Percentiles rank a stretch among this genome's conserved stretches.
phyloP scores from a whole-genome alignment of 2,888 invertebrate species.

The Noctuana brunneofusca region DNA sequence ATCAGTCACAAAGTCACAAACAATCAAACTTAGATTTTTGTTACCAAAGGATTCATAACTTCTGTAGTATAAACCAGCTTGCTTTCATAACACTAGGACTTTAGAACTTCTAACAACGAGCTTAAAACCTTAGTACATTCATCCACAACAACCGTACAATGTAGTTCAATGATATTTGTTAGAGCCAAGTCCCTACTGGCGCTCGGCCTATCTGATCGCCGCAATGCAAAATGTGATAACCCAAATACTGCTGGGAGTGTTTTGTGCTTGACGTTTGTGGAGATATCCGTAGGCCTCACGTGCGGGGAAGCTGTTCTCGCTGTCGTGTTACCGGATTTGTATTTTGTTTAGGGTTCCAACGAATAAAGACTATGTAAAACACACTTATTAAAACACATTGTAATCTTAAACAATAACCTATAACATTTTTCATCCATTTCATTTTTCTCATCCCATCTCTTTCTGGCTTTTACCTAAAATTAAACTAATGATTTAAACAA shows the following conservation, averaged over 20 bases:
- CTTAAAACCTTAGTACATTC: slow-evolving; percentile 24
- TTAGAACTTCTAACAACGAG: background rate
- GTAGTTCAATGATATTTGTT: slow-evolving; percentile 47
- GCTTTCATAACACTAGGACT: background rate
- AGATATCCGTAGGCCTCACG: slow-evolving; percentile 49
- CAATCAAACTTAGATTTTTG: too few species aligned
- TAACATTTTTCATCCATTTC: too few species aligned
- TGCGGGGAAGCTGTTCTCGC: slow-evolving; percentile 9
- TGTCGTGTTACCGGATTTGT: background rate
- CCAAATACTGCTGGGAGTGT: slow-evolving; percentile 62
- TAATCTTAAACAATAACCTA: too few species aligned
- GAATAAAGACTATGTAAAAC: background rate
- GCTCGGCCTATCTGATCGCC: slow-evolving; percentile 68
- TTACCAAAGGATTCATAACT: too few species aligned
- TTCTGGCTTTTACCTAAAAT: too few species aligned
- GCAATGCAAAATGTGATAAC: slow-evolving; percentile 63
- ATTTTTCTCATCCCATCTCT: too few species aligned
- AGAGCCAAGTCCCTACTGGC: slow-evolving; percentile 69
- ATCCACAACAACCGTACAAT: slow-evolving; percentile 34
- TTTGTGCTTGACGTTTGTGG: slow-evolving; percentile 57
- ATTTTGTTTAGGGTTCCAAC: background rate
- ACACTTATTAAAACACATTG: too few species aligned
- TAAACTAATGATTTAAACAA: too few species aligned
- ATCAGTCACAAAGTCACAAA: too few species aligned
- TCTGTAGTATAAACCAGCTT: too few species aligned